These are phyloP conservation scores for Nomada lathburiana DNA, from an alignment of 2,888 invertebrate species.

Conservation along the genomic window DNA sequence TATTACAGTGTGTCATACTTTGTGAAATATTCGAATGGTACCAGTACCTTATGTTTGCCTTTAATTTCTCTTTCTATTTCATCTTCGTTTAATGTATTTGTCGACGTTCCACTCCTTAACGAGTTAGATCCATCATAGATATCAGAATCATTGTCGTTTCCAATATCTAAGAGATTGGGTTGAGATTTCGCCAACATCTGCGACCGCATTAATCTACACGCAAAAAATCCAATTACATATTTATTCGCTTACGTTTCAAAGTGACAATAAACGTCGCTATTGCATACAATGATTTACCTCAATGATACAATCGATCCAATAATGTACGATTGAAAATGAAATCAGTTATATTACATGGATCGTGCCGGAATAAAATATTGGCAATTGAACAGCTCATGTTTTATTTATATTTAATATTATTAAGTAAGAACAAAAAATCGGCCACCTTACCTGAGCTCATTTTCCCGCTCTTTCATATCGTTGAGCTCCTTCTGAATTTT, in stretches of 20 bases:
- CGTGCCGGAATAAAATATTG: too few species aligned
- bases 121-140: slow-evolving; percentile 81
- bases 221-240: slow-evolving; percentile 15
- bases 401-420: background rate
- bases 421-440: background rate
- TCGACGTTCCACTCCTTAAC: slow-evolving; percentile 79
- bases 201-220: slow-evolving; percentile 82
- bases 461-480: slow-evolving; percentile 93
- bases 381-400: too few species aligned
- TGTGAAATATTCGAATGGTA: slow-evolving; percentile 1
- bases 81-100: slow-evolving; percentile 80
- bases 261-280: background rate
- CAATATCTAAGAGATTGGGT: slow-evolving; percentile 83
- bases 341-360: background rate
- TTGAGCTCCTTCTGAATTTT: slow-evolving; percentile 94
- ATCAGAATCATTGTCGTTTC: slow-evolving; percentile 81
- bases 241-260: slow-evolving; percentile 1
- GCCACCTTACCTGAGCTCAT: slow-evolving; percentile 88
- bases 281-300: slow-evolving; percentile 25
- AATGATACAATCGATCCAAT: slow-evolving; percentile 10
- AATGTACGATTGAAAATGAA: slow-evolving; percentile 9
- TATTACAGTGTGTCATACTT: background rate
- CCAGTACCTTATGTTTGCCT: slow-evolving; percentile 78
- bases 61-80: slow-evolving; percentile 78
- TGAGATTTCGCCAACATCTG: slow-evolving; percentile 84